Conservation (phyloP, 2,888 invertebrate genomes). For the Brachyptera risi region DNA sequence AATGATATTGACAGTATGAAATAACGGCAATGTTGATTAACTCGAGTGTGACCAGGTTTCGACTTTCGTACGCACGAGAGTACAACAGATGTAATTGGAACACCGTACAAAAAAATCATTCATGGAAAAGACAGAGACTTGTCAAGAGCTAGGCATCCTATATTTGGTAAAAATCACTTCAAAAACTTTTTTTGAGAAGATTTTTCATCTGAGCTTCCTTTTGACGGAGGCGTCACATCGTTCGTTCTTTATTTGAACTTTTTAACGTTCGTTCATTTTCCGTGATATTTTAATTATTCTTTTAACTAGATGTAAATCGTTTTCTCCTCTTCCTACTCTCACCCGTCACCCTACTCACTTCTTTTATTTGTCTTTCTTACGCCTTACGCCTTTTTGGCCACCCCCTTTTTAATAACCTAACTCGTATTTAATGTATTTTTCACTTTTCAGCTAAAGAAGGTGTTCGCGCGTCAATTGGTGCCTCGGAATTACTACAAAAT, state of each 20-base stretch:
- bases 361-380: constrained; percentile 22
- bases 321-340: constrained; percentile 19
- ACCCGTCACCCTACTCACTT: constrained; percentile 19
- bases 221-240: constrained; percentile 12
- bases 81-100: background rate
- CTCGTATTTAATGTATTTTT: constrained; percentile 24
- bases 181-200: background rate
- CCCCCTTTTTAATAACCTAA: constrained; percentile 25
- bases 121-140: background rate
- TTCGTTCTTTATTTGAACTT: constrained; percentile 8
- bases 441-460: constrained; percentile 20
- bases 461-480: background rate
- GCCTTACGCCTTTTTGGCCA: constrained; percentile 27
- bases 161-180: background rate
- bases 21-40: too few relatives aligned
- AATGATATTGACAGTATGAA: too few relatives aligned
- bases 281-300: constrained; percentile 32
- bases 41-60: too few relatives aligned
- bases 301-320: constrained; percentile 32
- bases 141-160: background rate
- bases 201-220: constrained; percentile 6
- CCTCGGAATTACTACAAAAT: too few relatives aligned
- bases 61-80: too few relatives aligned
- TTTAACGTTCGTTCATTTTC: constrained; percentile 17
- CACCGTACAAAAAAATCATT: background rate